Conservation (phyloP, 2,113 vertebrate genomes). For the Martes martes region DNA sequence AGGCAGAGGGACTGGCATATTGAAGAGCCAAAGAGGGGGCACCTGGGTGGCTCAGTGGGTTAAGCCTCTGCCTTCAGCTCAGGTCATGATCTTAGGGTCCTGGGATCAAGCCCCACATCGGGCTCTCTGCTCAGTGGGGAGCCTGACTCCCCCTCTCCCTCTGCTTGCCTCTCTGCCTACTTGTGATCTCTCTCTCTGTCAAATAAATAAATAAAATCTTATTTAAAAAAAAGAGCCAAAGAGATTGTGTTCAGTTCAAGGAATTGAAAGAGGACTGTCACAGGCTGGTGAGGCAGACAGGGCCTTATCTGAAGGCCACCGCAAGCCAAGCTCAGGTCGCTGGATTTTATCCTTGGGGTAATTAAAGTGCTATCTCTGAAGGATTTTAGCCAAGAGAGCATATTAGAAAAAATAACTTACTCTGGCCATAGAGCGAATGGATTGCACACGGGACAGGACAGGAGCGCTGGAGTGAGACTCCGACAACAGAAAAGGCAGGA, state of each 20-base stretch:
- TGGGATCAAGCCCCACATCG: too few species aligned
- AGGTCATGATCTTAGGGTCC: too few species aligned
- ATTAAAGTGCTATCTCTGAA: not conserved
- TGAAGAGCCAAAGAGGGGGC: not conserved
- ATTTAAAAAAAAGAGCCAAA: not conserved
- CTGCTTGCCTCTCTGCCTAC: too few species aligned
- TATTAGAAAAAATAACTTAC: not conserved
- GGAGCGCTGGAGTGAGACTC: not conserved
- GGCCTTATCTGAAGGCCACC: not conserved
- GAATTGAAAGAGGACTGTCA: not conserved
- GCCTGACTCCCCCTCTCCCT: too few species aligned
- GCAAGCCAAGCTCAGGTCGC: not conserved
- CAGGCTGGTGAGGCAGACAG: not conserved
- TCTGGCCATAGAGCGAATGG: not conserved
- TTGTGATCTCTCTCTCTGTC: too few species aligned
- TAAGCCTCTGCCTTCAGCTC: too few species aligned
- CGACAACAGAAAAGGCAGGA: not conserved
- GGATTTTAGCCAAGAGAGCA: not conserved
- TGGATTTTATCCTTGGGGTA: not conserved
- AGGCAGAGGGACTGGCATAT: not conserved
- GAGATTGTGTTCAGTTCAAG: not conserved
- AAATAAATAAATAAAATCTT: too few species aligned
- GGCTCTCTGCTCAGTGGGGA: too few species aligned
- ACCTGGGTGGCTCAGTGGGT: too few species aligned
- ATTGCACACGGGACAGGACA: fast-evolving